A percentile compares a stretch with the other conserved stretches of the same genome.
Evolutionary conservation across 64 coral and sea anemone genomes (phyloP).

Genomic region (Stichodactyla mertensii): DNA sequence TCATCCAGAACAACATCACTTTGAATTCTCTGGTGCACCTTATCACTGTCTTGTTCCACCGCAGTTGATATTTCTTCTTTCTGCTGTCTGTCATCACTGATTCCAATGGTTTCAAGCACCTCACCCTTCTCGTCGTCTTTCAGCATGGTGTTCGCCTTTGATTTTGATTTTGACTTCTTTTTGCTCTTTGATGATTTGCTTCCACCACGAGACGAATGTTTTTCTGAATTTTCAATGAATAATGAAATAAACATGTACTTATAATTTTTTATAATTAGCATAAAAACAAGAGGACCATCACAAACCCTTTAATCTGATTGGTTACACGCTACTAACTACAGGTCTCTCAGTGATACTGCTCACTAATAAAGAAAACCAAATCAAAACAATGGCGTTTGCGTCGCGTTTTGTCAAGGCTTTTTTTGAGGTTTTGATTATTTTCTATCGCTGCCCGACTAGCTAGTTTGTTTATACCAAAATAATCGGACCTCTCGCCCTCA

Average conservation of each 20-base stretch:
- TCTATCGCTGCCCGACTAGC: no score
- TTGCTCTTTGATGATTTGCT: constrained; percentile 51
- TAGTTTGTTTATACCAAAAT: no score
- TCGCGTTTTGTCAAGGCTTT: no score
- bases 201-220: not conserved
- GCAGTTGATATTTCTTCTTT: not conserved
- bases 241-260: not conserved
- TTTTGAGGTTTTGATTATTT: no score
- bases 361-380: no score
- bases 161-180: constrained; percentile 37
- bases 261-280: not conserved
- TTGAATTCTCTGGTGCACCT: not conserved
- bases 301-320: no score
- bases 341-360: no score
- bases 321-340: no score
- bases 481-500: no score
- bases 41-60: not conserved
- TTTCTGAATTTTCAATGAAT: not conserved
- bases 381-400: no score
- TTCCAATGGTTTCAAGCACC: not conserved
- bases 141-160: not conserved
- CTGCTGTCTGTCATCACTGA: not conserved
- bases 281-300: no score
- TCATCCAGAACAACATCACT: not conserved
- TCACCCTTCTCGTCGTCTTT: not conserved